Evolutionary conservation across 2,888 invertebrate species (phyloP), one percentile per base, ranked within the genome.

Genomic region (Chironomus riparius): DNA sequence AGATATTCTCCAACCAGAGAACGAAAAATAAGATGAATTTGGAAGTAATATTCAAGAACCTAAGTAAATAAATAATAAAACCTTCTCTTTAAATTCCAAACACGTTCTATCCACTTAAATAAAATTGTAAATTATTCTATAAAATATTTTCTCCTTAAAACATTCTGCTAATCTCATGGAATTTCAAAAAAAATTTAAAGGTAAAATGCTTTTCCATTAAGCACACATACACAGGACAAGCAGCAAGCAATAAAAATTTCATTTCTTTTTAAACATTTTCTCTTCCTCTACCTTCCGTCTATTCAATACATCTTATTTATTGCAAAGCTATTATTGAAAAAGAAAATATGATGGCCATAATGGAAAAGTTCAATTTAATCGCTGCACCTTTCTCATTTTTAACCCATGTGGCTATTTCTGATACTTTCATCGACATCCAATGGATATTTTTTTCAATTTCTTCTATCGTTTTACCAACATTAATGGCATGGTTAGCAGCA

Each of bases 381-480:
- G 62, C 24, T 18, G 61, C n/a, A 61, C 38, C 61, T 38, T 72
- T 62, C n/a, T 72, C 62, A 18, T 62, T 62, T 62, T 10, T 13
- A 1, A 62, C 21, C 72, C 72, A 72, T 15, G 15, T 38, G 13
- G 61, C 38, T 62, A 72, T 72, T 28, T 72, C 62, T 47, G 61
- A 18, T 3, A 15, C 15, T 61, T 18, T 61, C 7, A 6, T 18
- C 5, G n/a, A 5, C 61, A 61, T 28, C 62, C 72, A 61, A 3
- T 47, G 28, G 62, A 72, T 61, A 61, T 72, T 72, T 21, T 38
- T 50, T 22, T 72, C 72, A 15, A 72, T 72, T 38, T 24, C 62
- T 62, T 15, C n/a, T 22, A 71, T 24, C 13, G 28, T 56, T 15
- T 47, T 22, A 6, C 50, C 15, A 47, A 50, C 22, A 50, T 71